These are phyloP conservation scores for Pedetes capensis DNA, from an alignment of 2,113 vertebrate genomes.

Conservation along the genomic window DNA sequence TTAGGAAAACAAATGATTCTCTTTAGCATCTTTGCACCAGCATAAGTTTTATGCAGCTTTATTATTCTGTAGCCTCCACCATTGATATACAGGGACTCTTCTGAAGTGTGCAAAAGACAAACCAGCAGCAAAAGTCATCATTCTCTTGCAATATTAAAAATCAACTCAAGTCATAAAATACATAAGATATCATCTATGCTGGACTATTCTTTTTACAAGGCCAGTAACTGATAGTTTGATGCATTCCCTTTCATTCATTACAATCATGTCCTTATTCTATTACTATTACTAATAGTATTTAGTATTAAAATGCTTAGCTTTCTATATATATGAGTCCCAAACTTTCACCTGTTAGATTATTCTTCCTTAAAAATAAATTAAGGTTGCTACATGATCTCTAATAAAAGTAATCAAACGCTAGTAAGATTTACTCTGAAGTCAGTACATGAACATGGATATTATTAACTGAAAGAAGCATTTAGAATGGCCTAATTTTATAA, in stretches of 20 bases:
- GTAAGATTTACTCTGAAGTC: neutral
- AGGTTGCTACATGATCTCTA: neutral
- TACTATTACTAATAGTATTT: neutral
- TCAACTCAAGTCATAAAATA: conserved; percentile 38
- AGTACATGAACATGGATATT: neutral
- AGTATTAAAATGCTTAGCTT: neutral
- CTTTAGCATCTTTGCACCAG: conserved; percentile 77
- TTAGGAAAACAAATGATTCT: conserved; percentile 84
- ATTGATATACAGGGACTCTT: conserved; percentile 50
- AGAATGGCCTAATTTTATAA: neutral
- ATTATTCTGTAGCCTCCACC: conserved; percentile 75
- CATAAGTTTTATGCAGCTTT: conserved; percentile 77
- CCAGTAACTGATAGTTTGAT: conserved; percentile 10
- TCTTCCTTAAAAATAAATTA: neutral
- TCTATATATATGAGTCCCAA: neutral
- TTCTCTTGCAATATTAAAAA: conserved; percentile 74
- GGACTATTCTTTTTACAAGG: neutral
- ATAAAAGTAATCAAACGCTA: neutral
- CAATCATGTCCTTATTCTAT: conserved; percentile 25
- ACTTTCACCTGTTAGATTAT: neutral
- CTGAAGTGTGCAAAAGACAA: conserved; percentile 73
- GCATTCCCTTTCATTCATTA: neutral
- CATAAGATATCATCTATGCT: conserved; percentile 9
- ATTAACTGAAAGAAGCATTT: neutral
- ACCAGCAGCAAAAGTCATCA: conserved; percentile 59